Evolutionary conservation across 1,140 invertebrate genomes (phyloP), one percentile per base, ranked within the genome.

Genomic region (Leptopilina clavipes): DNA sequence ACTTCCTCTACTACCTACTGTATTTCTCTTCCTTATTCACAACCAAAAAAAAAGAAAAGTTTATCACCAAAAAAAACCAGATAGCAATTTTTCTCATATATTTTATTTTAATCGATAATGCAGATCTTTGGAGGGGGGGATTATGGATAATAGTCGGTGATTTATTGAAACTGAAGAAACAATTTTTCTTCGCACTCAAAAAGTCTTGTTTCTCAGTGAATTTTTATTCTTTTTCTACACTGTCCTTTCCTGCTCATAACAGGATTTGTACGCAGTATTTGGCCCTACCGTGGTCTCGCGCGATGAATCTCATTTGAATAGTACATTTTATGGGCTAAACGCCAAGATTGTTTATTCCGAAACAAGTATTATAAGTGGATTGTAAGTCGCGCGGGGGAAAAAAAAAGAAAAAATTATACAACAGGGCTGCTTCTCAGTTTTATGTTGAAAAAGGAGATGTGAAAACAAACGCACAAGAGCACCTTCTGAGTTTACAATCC

Each of bases 231-330:
- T 31, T 65, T 25, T 65, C 22, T 31, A 14, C 22, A 14, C 59
- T 31, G 14, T 65, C 22, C 25, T 37, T 65, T 14, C 59, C 12
- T 19, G 6, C 59, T 59, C 56, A 59, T 59, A 59, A 59, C 56
- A 59, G 56, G 56, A 59, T 59, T 59, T 59, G 56, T 59, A 59
- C 8, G 19, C 59, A 65, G 59, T 65, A 65, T 65, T 65, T 65
- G 59, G 59, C 56, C 56, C 56, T 25, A 25, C 56, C 19, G 56
- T 12, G 59, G 22, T 12, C 59, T 65, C 59, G 59, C 19, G 59
- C 59, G 59, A 65, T 65, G 59, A 65, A 65, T 65, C 59, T 65
- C 59, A 65, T 65, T 65, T 65, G 59, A 65, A 65, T 65, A 65
- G 59, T 31, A 65, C 59, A 65, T 31, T 31, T 65, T 65, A 37